Percentiles rank a stretch among this genome's conserved stretches.
phyloP scores from a whole-genome alignment of 2,888 invertebrate genomes.

The Cephonodes hylas region DNA sequence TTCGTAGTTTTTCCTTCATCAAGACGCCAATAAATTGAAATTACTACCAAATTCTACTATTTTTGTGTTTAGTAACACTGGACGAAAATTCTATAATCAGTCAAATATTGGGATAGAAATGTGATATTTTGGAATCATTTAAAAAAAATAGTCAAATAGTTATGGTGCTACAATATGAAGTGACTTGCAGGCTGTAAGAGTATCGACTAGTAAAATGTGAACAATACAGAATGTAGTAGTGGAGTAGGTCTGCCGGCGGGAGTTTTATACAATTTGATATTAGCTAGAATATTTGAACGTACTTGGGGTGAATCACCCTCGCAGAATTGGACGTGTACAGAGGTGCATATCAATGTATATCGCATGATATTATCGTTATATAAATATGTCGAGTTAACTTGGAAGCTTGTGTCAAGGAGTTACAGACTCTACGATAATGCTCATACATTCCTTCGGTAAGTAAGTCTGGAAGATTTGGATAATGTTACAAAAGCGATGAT shows the following conservation, averaged over 20 bases:
- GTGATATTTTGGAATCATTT: too few relatives aligned
- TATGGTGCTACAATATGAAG: too few relatives aligned
- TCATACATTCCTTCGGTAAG: neutral
- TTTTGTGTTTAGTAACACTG: too few relatives aligned
- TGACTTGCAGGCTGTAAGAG: too few relatives aligned
- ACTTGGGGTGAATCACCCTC: neutral
- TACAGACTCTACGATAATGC: neutral
- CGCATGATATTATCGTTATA: conserved; percentile 38
- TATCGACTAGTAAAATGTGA: neutral
- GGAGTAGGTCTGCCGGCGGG: neutral
- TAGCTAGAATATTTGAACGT: conserved; percentile 19
- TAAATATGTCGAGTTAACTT: too few relatives aligned
- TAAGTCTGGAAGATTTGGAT: neutral
- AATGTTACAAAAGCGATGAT: neutral
- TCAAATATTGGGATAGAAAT: too few relatives aligned
- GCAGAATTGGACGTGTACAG: neutral
- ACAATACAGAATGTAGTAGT: neutral
- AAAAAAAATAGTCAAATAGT: too few relatives aligned
- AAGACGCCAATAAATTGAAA: too few relatives aligned
- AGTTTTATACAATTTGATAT: conserved; percentile 34
- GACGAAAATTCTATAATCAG: too few relatives aligned
- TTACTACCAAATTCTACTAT: too few relatives aligned
- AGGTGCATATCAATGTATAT: conserved; percentile 17
- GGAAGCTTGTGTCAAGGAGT: neutral
- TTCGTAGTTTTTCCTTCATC: too few relatives aligned